Conservation (phyloP, 2,797 vertebrate species). For the Phoxinus dragarum region DNA sequence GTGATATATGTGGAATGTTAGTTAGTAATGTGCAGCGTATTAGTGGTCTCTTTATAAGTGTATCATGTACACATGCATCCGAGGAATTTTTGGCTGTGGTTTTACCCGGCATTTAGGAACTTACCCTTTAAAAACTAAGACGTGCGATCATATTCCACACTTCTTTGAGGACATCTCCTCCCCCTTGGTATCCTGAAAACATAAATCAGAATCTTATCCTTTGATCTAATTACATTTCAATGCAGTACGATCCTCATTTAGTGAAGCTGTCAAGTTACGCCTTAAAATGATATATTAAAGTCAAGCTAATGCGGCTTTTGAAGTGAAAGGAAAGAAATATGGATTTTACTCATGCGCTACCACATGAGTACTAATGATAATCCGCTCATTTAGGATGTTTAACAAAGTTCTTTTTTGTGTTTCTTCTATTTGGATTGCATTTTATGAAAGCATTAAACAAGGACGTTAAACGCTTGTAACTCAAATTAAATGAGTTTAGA, state of each 20-base stretch:
- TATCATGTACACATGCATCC: conserved; percentile 67
- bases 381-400: conserved; percentile 13
- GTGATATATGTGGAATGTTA: conserved; percentile 70
- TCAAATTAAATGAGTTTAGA: background rate
- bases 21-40: conserved; percentile 68
- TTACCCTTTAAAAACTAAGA: conserved; percentile 78
- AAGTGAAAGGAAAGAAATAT: conserved; percentile 39
- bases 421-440: background rate
- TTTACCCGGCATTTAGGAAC: conserved; percentile 74
- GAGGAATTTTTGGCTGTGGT: conserved; percentile 67
- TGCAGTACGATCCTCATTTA: conserved; percentile 79
- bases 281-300: conserved; percentile 60
- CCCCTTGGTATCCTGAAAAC: conserved; percentile 74
- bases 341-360: conserved; percentile 10
- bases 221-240: conserved; percentile 79
- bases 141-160: conserved; percentile 67
- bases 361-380: conserved; percentile 1
- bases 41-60: conserved; percentile 77
- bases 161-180: conserved; percentile 68
- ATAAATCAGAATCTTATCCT: conserved; percentile 82
- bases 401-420: background rate
- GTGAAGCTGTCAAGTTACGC: conserved; percentile 76
- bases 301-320: conserved; percentile 41
- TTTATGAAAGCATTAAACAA: background rate
- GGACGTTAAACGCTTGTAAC: background rate